Evolutionary conservation across 2,113 vertebrate genomes (phyloP), one percentile per base, ranked within the genome.

Genomic region (Corydoras sp.): DNA sequence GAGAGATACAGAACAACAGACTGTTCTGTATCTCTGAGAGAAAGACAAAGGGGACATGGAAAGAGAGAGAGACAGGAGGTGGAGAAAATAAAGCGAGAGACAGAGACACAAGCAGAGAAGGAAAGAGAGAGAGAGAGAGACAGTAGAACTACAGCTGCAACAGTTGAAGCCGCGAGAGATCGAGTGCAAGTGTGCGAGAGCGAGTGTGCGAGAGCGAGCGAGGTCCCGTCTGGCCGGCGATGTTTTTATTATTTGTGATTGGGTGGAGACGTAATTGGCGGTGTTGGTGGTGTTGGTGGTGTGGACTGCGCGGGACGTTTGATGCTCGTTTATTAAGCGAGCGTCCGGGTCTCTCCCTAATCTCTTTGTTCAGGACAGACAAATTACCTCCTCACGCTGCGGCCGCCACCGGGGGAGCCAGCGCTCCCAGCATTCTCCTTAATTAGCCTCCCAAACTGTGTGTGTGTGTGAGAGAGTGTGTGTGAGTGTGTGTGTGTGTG

Each of bases 341-440:
- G 90, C 91, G 93, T 85, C 83, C 89, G 91, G 86, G 92, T 92
- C 92, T 91, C 91, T 90, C 89, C 90, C 80, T 91, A 93, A 95
- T 95, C 88, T 90, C 93, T 97, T 97, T 95, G 93, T 96, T 96
- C 93, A 93, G 92, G 93, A 93, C 93, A 95, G 93, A 95, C 95
- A 97, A 97, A 97, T 97, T 96, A 94, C 95, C 90, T 94, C 92
- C 93, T 95, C 93, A 92, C 90, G 93, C 91, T 83, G 92, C 90
- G 91, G 91, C 90, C 83, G 84, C 84, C 90, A 94, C 94, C 94
- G 89, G 87, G 94, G 93, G 94, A 97, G 91, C 90, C 91, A 91
- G 94, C 89, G 92, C 85, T 93, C 91, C 89, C 90, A 89, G 92
- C 90, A 89, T 93, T 93, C 92, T 92, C 91, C 97, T 97, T 98